Base-by-base conservation (phyloP, 2,113 vertebrate species). In the Perognathus longimembris region DNA sequence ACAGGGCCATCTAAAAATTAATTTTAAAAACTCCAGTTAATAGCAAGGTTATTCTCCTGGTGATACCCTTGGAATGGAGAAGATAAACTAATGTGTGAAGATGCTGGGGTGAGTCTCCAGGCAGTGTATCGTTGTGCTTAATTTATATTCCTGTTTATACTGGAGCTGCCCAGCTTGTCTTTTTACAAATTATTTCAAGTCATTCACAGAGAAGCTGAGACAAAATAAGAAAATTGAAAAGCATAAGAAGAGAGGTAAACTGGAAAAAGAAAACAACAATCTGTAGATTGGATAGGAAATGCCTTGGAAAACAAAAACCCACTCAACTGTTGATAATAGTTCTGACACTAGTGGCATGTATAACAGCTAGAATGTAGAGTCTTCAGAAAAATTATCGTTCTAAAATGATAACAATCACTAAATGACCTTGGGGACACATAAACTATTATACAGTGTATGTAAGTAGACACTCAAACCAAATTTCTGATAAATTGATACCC, bases 151-250 rank as follows among this genome's bases (percentile, higher is more conserved):
- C 20, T 71, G 80, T 80, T 75, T 63, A 45, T 50, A 42, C 18
- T 64, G 38, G 38, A 67, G 20, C 6, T 81, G 2, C 42, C 36
- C 61, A 84, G 21, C 42, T 54, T 45, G 42, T 86, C 67, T 92
- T 6, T 69, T 70, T 11, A 80, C 36, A 89, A 69, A 83, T 42
- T 78, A 89, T 45, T 91, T 88, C 87, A 84, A 92, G 57, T 26
- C 79, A 86, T 83, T 94, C 36, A 82, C 2, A 93, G 87, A 45
- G 21, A 94, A 92, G 22, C 42, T 70, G 63, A 86, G 45, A 32
- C 6, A 71, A 86, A 83, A 86, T 3, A 74, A 36, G 11, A 70
- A 93, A 91, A 73, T 73, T 22, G 32, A 94, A 94, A 12, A 42
- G 76, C 63, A 71, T 10, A 87, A 85, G 67, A 12, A 75, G 20